Evolutionary conservation across 2,888 invertebrate species (phyloP), one percentile per base, ranked within the genome.

Genomic region (Drosophila peninsularis): DNA sequence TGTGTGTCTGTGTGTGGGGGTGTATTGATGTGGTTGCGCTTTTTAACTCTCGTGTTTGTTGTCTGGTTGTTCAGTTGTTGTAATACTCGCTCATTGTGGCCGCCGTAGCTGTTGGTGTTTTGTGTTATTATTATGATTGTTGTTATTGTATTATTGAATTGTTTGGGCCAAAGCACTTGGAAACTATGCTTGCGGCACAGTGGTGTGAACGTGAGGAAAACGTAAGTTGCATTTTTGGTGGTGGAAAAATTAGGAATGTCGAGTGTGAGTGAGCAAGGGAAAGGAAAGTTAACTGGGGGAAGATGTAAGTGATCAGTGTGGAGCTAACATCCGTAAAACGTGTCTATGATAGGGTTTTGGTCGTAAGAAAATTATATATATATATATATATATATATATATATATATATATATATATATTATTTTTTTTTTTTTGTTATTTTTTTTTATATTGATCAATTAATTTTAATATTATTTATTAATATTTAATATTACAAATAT

Each of bases 121-220:
- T 86, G 88, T 89, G 83, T 86, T 86, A 85, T 85, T 85, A 86
- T 86, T 89, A 89, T 85, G 89, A 86, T 86, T 89, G 89, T 86
- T 89, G 83, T 86, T 86, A 89, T 86, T 86, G 85, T 86, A 80
- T 88, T 89, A 89, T 89, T 89, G 85, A 86, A 86, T 86, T 86
- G 89, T 89, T 86, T 86, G 82, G 88, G 88, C 89, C 88, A 88
- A 82, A 88, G 86, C 89, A 82, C 89, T 85, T 88, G 86, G 88
- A 80, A 73, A 74, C 68, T 61, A 68, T 71, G 65, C 42, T 34
- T 39, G 17, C 7, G 53, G 30, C 19, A 82, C 82, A 80, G 75
- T 82, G 86, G 67, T 39, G 9, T 54, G 53, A 54, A 11, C 14
- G 10, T 9, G 5, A 14, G 0, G 5, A 1, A 50, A n/a, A 52